phyloP scores from a whole-genome alignment of 2,888 invertebrate species.

The Crocallis elinguaria region DNA sequence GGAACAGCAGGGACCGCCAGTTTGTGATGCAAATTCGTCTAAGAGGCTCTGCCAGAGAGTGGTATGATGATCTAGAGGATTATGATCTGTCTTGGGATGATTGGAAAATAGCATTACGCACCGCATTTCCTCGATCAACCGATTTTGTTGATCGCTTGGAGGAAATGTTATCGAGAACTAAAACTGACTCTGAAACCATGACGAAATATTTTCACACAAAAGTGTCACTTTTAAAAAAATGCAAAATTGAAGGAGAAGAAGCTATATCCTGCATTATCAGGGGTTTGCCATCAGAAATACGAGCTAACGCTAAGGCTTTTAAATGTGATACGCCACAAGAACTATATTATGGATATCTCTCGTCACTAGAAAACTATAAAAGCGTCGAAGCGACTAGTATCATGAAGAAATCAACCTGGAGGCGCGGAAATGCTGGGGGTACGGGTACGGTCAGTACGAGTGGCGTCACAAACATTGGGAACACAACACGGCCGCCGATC shows the following conservation, averaged over 20 bases:
- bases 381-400: conserved; percentile 11
- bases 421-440: background rate
- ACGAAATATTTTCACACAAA: conserved; percentile 47
- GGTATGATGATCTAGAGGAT: conserved; percentile 41
- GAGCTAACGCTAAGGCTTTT: conserved; percentile 41
- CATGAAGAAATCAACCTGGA: conserved; percentile 6
- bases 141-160: conserved; percentile 47
- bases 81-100: conserved; percentile 36
- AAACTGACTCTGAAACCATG: conserved; percentile 42
- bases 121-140: conserved; percentile 37
- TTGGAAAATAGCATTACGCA: conserved; percentile 40
- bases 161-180: conserved; percentile 41
- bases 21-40: conserved; percentile 40
- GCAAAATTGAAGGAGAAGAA: conserved; percentile 31
- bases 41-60: conserved; percentile 38
- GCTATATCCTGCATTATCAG: conserved; percentile 38
- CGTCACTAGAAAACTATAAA: conserved; percentile 37
- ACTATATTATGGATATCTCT: conserved; percentile 37
- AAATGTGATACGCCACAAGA: too few relatives aligned
- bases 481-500: background rate
- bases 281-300: conserved; percentile 33
- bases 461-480: too few relatives aligned
- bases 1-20: conserved; percentile 26
- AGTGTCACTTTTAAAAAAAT: conserved; percentile 40
- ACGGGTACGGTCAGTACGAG: too few relatives aligned